Evolutionary conservation across 2,888 invertebrate species (phyloP), one percentile per base, ranked within the genome.

Genomic region (Meliscaeva auricollis): DNA sequence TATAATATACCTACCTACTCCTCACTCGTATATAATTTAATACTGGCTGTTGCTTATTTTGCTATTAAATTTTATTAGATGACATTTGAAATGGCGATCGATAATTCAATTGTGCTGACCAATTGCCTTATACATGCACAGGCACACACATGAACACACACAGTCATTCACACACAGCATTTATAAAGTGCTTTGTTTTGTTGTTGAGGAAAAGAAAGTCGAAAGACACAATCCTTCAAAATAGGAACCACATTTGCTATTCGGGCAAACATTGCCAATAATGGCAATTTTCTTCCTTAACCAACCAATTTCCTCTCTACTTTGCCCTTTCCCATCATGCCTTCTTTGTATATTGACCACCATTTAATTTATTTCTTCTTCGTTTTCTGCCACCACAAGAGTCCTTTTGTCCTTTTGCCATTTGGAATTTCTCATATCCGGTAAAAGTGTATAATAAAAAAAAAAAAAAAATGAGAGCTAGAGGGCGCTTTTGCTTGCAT

Each of bases 11-110:
- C 6, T 22, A 1, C 6, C 44, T 26, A n/a, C n/a, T n/a, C n/a
- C n/a, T n/a, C n/a, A n/a, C n/a, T n/a, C n/a, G n/a, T 26, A 54
- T 50, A 15, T 54, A 32, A 9, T 30, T 30, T 30, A 30, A 30
- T 15, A 17, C 46, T 52, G 7, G 58, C 48, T 56, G 54, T 68
- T 76, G 46, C 76, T 85, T 76, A 77, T 81, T 85, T 76, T 73
- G 69, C 72, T 76, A 74, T 81, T 85, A 81, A 81, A 81, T 77
- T 81, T 81, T 81, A 77, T 77, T 76, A 77, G 58, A 76, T 76
- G 80, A 80, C 75, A 77, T 60, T 52, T 72, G 80, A 62, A 84
- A 80, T 76, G 75, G 30, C 75, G 60, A 84, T 84, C 84, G 80
- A 84, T 84, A 84, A 68, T 77, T 77, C 68, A 73, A 68, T 77